Evolutionary conservation across 2,797 vertebrate species (phyloP).

Genomic region (Sebastes glaucus): DNA sequence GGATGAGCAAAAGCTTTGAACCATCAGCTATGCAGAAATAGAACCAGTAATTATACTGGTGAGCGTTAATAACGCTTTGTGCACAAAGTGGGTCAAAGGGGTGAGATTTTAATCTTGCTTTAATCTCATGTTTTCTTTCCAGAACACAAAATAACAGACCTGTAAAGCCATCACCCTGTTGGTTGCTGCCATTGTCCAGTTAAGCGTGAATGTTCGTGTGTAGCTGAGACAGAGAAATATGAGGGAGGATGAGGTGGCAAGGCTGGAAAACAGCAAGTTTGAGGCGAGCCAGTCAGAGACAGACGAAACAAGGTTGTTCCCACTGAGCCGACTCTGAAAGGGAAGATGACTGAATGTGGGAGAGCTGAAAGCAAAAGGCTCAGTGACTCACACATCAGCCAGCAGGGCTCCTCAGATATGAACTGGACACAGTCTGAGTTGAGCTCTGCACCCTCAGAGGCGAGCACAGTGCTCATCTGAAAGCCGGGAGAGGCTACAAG

Average conservation of each 20-base stretch:
- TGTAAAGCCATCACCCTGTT: not conserved
- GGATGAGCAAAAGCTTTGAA: constrained; percentile 41
- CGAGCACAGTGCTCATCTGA: constrained; percentile 24
- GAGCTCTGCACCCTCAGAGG: constrained; percentile 50
- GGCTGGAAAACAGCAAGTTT: constrained; percentile 57
- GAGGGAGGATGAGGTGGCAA: constrained; percentile 40
- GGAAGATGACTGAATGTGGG: constrained; percentile 73
- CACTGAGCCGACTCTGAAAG: constrained; percentile 64
- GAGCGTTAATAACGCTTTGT: constrained; percentile 33
- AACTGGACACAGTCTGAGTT: constrained; percentile 62
- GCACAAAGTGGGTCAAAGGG: constrained; percentile 13
- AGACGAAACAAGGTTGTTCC: constrained; percentile 69
- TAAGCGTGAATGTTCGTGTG: not conserved
- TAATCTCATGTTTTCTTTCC: constrained; percentile 1
- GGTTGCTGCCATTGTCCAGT: constrained; percentile 24
- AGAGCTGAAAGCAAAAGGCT: constrained; percentile 67
- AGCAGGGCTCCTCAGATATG: constrained; percentile 68
- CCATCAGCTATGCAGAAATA: constrained; percentile 31
- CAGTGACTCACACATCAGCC: constrained; percentile 77
- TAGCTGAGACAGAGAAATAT: constrained; percentile 18
- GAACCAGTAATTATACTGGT: constrained; percentile 23
- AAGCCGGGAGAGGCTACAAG: constrained; percentile 48
- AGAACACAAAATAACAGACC: not conserved
- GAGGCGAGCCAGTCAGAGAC: constrained; percentile 49
- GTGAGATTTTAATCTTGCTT: not conserved